Base-by-base conservation (phyloP, 1,140 invertebrate genomes). In the Hyles vespertilio region DNA sequence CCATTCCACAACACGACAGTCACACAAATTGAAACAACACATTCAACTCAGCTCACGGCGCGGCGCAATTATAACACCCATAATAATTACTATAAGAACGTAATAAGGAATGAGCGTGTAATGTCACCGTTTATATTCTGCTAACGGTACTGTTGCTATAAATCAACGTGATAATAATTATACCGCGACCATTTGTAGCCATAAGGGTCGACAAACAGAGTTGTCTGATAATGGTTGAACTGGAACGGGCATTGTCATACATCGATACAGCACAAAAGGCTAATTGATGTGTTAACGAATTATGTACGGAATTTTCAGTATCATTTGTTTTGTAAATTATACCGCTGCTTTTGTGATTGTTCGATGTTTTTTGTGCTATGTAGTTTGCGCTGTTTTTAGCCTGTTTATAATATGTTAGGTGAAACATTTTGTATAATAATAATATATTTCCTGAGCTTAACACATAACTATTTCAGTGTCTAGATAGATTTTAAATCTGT, bases 151-250 rank as follows among this genome's bases (percentile, higher is more conserved):
- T 45, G 56, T 54, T 34, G 58, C 72, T 63, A 75, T 84, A 84
- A 84, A 84, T 87, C 81, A 84, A 65, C 54, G 68, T 74, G 74
- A 83, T 87, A 83, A 83, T 84, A 84, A 87, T 87, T 81, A 81
- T 77, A 83, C 69, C 59, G 51, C 66, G 57, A 59, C 74, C 70
- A 79, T 84, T 80, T 77, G 78, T 71, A 74, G 70, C 72, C 69
- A 74, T 74, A 77, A 73, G 71, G 68, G 59, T 56, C 58, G 65
- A 63, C 65, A 71, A 75, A 74, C 66, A 67, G 65, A 63, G 64
- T 58, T 67, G 46, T 58, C 65, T 63, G 67, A 72, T 74, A 72
- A 65, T 49, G 65, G 51, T 59, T 57, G 49, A 54, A 22, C 22
- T 40, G 36, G 22, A 12, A 11, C 44, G 11, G 11, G 9, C 44